Percentiles rank a stretch among this genome's conserved stretches.
phyloP scores from a whole-genome alignment of 2,113 vertebrate species.

The Calidris pugnax region DNA sequence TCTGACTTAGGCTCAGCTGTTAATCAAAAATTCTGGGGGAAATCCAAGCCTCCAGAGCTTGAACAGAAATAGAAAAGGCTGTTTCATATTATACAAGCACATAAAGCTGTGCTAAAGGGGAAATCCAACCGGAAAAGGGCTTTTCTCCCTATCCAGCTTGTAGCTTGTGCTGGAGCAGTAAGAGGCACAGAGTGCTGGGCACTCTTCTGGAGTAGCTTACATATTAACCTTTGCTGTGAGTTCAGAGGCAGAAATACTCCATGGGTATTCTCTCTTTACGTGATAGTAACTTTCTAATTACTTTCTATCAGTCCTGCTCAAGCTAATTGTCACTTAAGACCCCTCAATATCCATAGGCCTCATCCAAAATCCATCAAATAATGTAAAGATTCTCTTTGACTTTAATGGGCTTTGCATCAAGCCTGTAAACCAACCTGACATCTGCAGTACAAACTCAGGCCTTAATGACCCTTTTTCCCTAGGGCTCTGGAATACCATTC shows the following conservation, averaged over 20 bases:
- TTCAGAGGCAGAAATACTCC: neutral
- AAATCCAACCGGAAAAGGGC: constrained; percentile 27
- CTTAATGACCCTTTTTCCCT: neutral
- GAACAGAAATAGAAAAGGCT: constrained; percentile 45
- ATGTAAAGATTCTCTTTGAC: neutral
- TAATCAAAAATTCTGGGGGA: constrained; percentile 51
- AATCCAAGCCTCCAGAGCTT: constrained; percentile 45
- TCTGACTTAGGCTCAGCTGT: constrained; percentile 49
- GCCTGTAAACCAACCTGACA: neutral
- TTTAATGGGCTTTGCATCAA: neutral
- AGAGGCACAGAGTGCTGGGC: neutral
- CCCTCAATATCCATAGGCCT: neutral
- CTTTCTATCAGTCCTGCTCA: neutral
- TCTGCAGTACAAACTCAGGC: neutral
- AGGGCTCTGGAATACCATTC: neutral
- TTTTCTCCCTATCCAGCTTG: constrained; percentile 28
- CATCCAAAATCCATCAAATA: neutral
- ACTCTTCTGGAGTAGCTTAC: neutral
- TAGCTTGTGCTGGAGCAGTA: neutral
- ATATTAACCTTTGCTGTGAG: fast-evolving
- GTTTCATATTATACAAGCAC: constrained; percentile 41
- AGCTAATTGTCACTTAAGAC: neutral
- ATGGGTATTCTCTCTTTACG: neutral
- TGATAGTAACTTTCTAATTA: neutral
- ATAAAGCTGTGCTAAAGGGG: constrained; percentile 34